Conservation (phyloP, 1,140 invertebrate species). For the Phymorhynchus buccinoides region DNA sequence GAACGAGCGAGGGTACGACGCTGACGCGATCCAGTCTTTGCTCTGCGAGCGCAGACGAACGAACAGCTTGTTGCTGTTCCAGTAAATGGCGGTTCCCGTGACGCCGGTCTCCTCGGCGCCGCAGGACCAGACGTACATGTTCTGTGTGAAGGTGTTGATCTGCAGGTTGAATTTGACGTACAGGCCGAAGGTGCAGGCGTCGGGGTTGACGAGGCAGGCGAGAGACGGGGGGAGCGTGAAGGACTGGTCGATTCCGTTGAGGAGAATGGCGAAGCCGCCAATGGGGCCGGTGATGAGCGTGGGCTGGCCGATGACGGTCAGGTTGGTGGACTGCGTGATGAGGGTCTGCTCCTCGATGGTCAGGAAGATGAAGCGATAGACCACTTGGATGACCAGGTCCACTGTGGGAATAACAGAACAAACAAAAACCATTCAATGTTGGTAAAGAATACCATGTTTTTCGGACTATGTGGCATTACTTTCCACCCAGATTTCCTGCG, state of each 20-base stretch:
- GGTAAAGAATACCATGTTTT: no score
- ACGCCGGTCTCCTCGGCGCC: slow-evolving; percentile 50
- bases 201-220: slow-evolving; percentile 44
- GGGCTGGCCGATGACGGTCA: slow-evolving; percentile 48
- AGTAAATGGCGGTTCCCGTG: slow-evolving; percentile 57
- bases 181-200: slow-evolving; percentile 54
- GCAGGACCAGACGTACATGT: slow-evolving; percentile 58
- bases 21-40: slow-evolving; percentile 53
- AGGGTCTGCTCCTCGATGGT: slow-evolving; percentile 48
- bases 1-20: slow-evolving; percentile 12
- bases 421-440: no score
- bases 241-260: slow-evolving; percentile 54
- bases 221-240: slow-evolving; percentile 33
- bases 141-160: slow-evolving; percentile 48
- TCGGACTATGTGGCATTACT: no score
- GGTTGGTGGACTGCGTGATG: slow-evolving; percentile 44
- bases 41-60: slow-evolving; percentile 46
- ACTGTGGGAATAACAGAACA: slow-evolving; percentile 44
- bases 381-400: slow-evolving; percentile 34
- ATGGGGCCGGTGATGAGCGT: slow-evolving; percentile 45
- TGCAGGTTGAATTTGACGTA: slow-evolving; percentile 57
- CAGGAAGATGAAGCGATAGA: slow-evolving; percentile 48
- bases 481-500: no score
- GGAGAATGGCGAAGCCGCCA: slow-evolving; percentile 50
- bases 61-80: slow-evolving; percentile 50